These are phyloP conservation scores for Liopterus haemorrhoidalis DNA, from an alignment of 2,888 invertebrate species.

Conservation along the genomic window DNA sequence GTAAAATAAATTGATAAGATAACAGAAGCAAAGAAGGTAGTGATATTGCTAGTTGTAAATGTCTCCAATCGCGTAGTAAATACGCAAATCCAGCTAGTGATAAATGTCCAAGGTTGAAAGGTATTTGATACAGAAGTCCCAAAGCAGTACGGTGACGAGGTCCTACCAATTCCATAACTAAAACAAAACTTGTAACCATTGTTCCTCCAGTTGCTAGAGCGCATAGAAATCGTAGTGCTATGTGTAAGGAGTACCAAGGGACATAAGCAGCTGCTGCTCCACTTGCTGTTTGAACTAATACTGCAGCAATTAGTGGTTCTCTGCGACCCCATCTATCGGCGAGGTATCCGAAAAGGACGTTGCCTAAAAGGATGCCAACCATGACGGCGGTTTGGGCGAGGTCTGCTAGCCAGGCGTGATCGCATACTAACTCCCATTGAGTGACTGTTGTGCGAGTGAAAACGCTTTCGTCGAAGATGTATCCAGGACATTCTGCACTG, in stretches of 20 bases:
- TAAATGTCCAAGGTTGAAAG: conserved; percentile 54
- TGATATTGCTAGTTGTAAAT: conserved; percentile 52
- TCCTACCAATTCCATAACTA: conserved; percentile 64
- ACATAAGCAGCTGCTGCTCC: conserved; percentile 67
- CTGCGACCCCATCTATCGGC: conserved; percentile 76
- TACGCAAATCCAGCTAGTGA: conserved; percentile 51
- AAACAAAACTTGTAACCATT: conserved; percentile 72
- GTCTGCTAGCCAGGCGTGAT: conserved; percentile 59
- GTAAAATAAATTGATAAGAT: conserved; percentile 61
- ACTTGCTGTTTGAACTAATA: conserved; percentile 64
- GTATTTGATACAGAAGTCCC: conserved; percentile 54
- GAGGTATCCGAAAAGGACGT: conserved; percentile 65
- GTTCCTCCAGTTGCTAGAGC: conserved; percentile 76
- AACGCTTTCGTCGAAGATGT: conserved; percentile 57
- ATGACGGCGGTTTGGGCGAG: conserved; percentile 73
- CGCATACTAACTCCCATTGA: conserved; percentile 71
- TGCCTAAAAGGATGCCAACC: conserved; percentile 71
- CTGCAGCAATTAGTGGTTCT: conserved; percentile 64
- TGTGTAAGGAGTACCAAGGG: conserved; percentile 59
- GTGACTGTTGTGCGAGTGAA: conserved; percentile 69
- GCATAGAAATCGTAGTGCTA: conserved; percentile 62
- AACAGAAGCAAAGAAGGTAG: conserved; percentile 55
- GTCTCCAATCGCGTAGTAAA: conserved; percentile 51
- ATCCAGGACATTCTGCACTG: conserved; percentile 50
- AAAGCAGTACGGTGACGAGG: conserved; percentile 45